phyloP scores from a whole-genome alignment of 2,113 vertebrate genomes.

The Corythornis vintsioides region DNA sequence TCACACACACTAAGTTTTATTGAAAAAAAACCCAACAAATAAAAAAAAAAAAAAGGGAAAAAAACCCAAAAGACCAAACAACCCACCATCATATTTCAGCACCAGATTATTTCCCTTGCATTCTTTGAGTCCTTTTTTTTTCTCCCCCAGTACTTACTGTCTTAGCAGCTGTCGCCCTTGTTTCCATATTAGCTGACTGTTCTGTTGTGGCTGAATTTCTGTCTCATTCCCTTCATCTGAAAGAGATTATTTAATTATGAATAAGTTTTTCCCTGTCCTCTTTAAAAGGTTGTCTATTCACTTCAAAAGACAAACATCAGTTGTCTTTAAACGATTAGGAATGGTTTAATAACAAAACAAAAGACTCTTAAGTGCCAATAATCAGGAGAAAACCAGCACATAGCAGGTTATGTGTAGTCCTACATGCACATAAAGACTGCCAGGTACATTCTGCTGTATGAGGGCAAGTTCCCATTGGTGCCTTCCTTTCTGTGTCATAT shows the following conservation, averaged over 20 bases:
- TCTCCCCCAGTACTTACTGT: conserved; percentile 84
- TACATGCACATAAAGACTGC: background rate
- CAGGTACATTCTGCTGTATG: background rate
- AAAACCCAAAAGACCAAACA: background rate
- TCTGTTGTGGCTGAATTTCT: conserved; percentile 89
- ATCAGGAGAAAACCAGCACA: background rate
- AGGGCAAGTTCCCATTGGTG: background rate
- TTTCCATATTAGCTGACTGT: conserved; percentile 98
- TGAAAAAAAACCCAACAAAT: background rate
- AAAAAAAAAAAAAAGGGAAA: too few relatives aligned
- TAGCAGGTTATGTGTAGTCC: background rate
- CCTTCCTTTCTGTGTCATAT: background rate
- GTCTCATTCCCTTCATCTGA: conserved; percentile 94
- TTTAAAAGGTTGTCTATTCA: background rate
- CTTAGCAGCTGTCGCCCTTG: conserved; percentile 96
- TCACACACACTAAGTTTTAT: background rate
- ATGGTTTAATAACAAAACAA: background rate
- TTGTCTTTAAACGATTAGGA: background rate
- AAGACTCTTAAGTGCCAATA: background rate
- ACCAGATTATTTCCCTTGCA: background rate
- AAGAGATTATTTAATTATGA: conserved; percentile 72
- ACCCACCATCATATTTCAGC: background rate
- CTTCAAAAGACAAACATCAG: background rate
- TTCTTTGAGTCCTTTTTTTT: background rate
- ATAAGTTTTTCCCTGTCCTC: background rate